Percentiles rank a stretch among this genome's conserved stretches.
phyloP scores from a whole-genome alignment of 1,140 invertebrate genomes.

The Pomacea maculata region DNA sequence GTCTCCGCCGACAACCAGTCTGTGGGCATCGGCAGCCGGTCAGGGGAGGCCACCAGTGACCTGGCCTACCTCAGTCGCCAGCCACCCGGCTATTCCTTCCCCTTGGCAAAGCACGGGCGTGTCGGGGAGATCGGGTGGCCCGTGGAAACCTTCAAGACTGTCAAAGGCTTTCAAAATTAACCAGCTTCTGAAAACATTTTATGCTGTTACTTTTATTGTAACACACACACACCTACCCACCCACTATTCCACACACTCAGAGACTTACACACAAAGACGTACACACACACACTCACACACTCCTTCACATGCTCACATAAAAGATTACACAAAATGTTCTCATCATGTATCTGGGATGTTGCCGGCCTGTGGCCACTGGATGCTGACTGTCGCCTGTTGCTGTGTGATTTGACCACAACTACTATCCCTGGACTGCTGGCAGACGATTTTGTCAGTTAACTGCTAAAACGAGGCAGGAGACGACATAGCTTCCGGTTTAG shows the following conservation, averaged over 20 bases:
- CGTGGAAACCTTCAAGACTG: slow-evolving; percentile 40
- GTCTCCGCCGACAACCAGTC: slow-evolving; percentile 26
- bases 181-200: not conserved
- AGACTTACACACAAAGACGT: too few relatives aligned
- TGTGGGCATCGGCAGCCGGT: slow-evolving; percentile 37
- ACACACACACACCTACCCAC: not conserved
- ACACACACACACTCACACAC: too few relatives aligned
- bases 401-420: too few relatives aligned
- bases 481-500: too few relatives aligned
- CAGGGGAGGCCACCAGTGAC: slow-evolving; percentile 40
- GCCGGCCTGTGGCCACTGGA: too few relatives aligned
- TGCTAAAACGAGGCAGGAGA: too few relatives aligned
- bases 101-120: slow-evolving; percentile 40
- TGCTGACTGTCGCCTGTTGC: too few relatives aligned
- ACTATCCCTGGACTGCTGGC: too few relatives aligned
- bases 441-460: too few relatives aligned
- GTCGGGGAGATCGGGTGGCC: slow-evolving; percentile 47
- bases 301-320: too few relatives aligned
- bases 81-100: slow-evolving; percentile 36
- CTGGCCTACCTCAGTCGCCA: slow-evolving; percentile 39
- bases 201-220: not conserved
- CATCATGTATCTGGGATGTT: too few relatives aligned
- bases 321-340: too few relatives aligned
- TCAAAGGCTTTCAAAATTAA: slow-evolving; percentile 36
- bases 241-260: not conserved